Conservation (phyloP, 2,797 vertebrate genomes). For the Lophius americanus region DNA sequence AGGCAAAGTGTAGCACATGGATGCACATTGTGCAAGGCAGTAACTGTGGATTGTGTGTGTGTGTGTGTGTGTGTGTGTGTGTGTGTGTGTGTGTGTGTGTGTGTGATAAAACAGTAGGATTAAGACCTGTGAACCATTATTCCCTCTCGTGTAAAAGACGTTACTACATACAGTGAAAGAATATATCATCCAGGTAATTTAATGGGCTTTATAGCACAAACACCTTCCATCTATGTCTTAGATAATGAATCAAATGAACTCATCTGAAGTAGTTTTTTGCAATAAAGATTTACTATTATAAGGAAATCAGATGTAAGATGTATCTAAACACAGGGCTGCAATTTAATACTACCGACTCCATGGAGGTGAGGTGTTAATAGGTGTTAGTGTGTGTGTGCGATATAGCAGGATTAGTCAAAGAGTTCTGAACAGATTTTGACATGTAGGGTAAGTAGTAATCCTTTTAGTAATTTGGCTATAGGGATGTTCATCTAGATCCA, state of each 20-base stretch:
- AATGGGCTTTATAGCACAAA: background rate
- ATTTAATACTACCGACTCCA: no score
- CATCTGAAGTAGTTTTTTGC: background rate
- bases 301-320: no score
- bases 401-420: no score
- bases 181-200: constrained; percentile 14
- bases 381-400: no score
- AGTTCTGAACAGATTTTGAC: no score
- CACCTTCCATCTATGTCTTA: background rate
- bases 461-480: no score
- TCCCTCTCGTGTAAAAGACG: constrained; percentile 24
- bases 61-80: constrained; percentile 9
- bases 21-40: constrained; percentile 15
- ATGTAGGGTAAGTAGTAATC: no score
- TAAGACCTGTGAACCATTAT: constrained; percentile 30
- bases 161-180: constrained; percentile 15
- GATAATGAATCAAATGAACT: background rate
- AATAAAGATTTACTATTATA: no score
- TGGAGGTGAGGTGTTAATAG: no score
- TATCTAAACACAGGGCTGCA: no score
- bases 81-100: constrained; percentile 8
- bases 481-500: no score
- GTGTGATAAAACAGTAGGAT: constrained; percentile 30
- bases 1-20: constrained; percentile 49
- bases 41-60: constrained; percentile 26